Evolutionary conservation across 1,140 invertebrate genomes (phyloP).

Genomic region (Cyphomyrmex costatus): DNA sequence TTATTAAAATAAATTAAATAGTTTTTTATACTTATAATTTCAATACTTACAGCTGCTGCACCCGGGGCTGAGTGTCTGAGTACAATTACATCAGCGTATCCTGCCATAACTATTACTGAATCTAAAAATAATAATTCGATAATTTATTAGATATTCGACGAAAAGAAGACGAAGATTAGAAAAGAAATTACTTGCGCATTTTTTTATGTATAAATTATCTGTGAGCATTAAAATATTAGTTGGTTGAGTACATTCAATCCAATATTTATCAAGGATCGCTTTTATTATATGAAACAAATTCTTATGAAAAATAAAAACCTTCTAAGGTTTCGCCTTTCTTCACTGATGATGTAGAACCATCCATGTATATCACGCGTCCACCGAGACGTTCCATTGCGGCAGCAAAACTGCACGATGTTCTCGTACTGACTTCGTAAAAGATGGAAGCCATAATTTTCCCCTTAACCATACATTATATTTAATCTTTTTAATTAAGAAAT

Average conservation of each 20-base stretch:
- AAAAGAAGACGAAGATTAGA: too few relatives aligned
- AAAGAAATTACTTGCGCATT: not conserved
- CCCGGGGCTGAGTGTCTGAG: conserved; percentile 97
- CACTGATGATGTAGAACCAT: conserved; percentile 95
- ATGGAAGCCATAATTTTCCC: conserved; percentile 98
- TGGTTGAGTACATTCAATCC: not conserved
- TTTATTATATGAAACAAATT: not conserved
- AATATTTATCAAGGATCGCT: not conserved
- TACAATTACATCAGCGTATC: conserved; percentile 97
- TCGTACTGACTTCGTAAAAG: conserved; percentile 99
- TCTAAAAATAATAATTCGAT: conserved; percentile 86
- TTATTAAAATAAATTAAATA: not conserved
- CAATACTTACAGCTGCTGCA: conserved; percentile 93
- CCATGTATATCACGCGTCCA: conserved; percentile 96
- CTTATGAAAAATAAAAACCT: conserved; percentile 88
- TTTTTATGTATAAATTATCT: not conserved
- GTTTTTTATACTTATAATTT: not conserved
- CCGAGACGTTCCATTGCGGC: conserved; percentile 98
- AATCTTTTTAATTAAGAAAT: conserved; percentile 37
- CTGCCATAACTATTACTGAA: conserved; percentile 94
- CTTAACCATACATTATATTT: conserved; percentile 79
- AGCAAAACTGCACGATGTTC: conserved; percentile 98
- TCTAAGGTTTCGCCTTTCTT: conserved; percentile 99
- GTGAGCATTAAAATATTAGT: not conserved
- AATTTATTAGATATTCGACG: not conserved